Percentiles rank a stretch among this genome's conserved stretches.
These are phyloP conservation scores for Tinea semifulvella DNA, from an alignment of 2,888 invertebrate species.

Conservation along the genomic window DNA sequence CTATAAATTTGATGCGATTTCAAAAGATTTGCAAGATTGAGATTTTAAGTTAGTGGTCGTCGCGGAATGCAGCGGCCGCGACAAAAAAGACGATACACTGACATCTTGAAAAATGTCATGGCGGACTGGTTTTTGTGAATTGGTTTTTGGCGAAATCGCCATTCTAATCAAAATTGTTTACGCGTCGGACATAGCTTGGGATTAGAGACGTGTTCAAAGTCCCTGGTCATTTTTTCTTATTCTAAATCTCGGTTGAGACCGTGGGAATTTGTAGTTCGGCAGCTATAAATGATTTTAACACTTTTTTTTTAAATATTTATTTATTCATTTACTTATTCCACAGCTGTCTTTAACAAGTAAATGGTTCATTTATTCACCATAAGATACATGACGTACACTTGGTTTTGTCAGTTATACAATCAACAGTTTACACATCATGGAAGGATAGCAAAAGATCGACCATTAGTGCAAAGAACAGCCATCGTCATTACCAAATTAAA, in stretches of 20 bases:
- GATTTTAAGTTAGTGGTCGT: slow-evolving; percentile 40
- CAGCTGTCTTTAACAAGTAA: too few species aligned
- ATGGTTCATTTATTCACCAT: too few species aligned
- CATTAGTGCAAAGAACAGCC: too few species aligned
- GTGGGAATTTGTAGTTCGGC: slow-evolving; percentile 35
- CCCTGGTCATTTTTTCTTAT: slow-evolving; percentile 8
- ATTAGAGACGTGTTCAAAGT: slow-evolving; percentile 19
- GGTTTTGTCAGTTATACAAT: too few species aligned
- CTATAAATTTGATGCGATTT: slow-evolving; percentile 37
- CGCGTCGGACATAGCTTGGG: slow-evolving; percentile 33
- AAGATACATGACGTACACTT: too few species aligned
- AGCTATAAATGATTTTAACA: slow-evolving; percentile 2
- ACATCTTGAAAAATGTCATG: slow-evolving; percentile 57
- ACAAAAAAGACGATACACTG: slow-evolving; percentile 42
- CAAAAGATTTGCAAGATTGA: slow-evolving; percentile 36
- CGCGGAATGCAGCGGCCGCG: slow-evolving; percentile 31
- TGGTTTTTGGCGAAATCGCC: slow-evolving; percentile 53
- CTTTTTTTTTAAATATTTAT: slow-evolving; percentile 32
- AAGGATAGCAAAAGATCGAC: too few species aligned
- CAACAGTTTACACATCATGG: too few species aligned
- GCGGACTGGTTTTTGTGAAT: slow-evolving; percentile 32
- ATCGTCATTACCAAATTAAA: too few species aligned
- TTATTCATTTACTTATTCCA: too few species aligned
- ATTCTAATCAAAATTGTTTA: slow-evolving; percentile 68
- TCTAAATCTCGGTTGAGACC: slow-evolving; percentile 18